Evolutionary conservation across 2,888 invertebrate genomes (phyloP).

Genomic region (Agrochola litura): DNA sequence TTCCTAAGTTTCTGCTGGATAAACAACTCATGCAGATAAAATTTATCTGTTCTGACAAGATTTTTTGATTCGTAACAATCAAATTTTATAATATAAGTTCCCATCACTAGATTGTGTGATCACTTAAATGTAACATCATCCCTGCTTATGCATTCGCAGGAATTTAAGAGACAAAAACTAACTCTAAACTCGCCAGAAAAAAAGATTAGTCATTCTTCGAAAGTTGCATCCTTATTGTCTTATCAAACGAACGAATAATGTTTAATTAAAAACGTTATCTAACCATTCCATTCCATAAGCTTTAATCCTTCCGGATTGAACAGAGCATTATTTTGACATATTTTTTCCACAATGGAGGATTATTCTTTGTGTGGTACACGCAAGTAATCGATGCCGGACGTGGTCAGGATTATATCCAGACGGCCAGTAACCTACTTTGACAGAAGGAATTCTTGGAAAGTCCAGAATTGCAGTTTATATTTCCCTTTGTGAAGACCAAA

Average conservation of each 20-base stretch:
- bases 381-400: constrained; percentile 88
- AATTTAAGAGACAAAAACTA: constrained; percentile 30
- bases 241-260: constrained; percentile 54
- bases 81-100: no score
- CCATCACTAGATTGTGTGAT: background rate
- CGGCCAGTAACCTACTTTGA: constrained; percentile 68
- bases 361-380: constrained; percentile 71
- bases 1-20: no score
- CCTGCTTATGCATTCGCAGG: constrained; percentile 10
- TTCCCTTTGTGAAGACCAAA: constrained; percentile 47
- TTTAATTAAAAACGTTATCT: constrained; percentile 62
- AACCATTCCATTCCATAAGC: constrained; percentile 26
- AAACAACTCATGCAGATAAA: background rate
- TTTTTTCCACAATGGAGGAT: constrained; percentile 70
- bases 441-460: constrained; percentile 71
- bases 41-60: no score
- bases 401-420: constrained; percentile 68
- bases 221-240: constrained; percentile 16
- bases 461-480: constrained; percentile 42
- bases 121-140: background rate
- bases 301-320: constrained; percentile 82
- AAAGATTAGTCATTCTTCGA: constrained; percentile 31
- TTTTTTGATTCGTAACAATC: no score
- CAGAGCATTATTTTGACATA: constrained; percentile 83
- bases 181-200: constrained; percentile 11